Base-by-base conservation (phyloP, 2,888 invertebrate genomes). In the Mythimna vitellina region DNA sequence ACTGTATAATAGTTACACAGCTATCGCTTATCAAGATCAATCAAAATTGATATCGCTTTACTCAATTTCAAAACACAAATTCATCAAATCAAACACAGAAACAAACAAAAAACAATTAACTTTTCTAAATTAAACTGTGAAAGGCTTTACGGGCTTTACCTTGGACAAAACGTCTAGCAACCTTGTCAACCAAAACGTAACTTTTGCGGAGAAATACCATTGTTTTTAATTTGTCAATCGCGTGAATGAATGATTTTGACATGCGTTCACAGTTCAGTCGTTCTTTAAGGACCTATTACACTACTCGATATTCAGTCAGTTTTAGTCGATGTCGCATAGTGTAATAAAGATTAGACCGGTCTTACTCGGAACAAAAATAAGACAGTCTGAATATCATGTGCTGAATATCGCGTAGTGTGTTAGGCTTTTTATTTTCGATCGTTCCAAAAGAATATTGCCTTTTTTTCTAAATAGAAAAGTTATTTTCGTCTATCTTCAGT, bases 111-210 rank as follows among this genome's bases (percentile, higher is more conserved):
- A 76, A 64, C 22, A 38, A 61, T 20, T 22, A 35, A 14, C 14
- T 57, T 5, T 61, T 35, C 10, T 5, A 66, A 68, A 54, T 49
- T 56, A 69, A 61, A 68, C 9, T 58, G 78, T 80, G 89, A 92
- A 92, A 89, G 89, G 89, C 79, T 83, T 92, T 90, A 95, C 96
- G 88, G 89, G 89, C 79, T 83, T 92, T 90, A 95, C 96, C 95
- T 96, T 95, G 95, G 87, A 88, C 83, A 76, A 92, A 85, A 86
- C 88, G 90, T 84, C 89, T 90, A 61, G 83, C 89, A 81, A 89
- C 92, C 90, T 92, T 92, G 89, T 80, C 88, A 73, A 86, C 72
- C 76, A 92, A 85, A 89, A 86, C 85, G 86, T 85, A 85, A 85
- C 87, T 89, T 87, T 88, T 89, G 79, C 83, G 84, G 73, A 86